Evolutionary conservation across 2,113 vertebrate genomes (phyloP).

Genomic region (Microcebus ravelobensis): DNA sequence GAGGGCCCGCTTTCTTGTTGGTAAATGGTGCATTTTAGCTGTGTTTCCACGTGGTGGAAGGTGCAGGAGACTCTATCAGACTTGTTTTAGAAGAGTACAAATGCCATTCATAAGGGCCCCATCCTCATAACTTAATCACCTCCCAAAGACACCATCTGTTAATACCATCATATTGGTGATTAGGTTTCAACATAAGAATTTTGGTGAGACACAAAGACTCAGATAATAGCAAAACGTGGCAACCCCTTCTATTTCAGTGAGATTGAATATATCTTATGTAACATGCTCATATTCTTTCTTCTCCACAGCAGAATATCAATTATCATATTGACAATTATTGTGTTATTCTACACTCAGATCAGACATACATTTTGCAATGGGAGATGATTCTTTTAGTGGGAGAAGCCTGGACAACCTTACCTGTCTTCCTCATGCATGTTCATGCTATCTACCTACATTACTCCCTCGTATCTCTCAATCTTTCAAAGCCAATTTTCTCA

Average conservation of each 20-base stretch:
- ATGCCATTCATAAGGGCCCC: background rate
- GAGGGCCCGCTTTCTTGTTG: background rate
- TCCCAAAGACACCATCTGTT: background rate
- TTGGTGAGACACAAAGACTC: too few species aligned
- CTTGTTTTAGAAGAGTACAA: background rate
- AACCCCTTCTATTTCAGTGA: background rate
- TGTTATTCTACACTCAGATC: too few species aligned
- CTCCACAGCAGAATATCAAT: background rate
- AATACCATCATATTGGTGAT: background rate
- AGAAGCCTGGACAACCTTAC: fast-evolving
- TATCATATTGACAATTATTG: background rate
- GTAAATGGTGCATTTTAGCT: background rate
- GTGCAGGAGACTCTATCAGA: background rate
- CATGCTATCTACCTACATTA: background rate
- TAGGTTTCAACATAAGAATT: background rate
- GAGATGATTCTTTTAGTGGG: background rate
- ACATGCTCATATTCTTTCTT: background rate
- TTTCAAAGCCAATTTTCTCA: background rate
- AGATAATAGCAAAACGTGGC: background rate
- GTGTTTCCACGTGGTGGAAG: background rate
- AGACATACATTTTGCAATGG: background rate
- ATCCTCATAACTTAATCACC: background rate
- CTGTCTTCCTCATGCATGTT: background rate
- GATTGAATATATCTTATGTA: background rate
- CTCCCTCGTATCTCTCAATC: background rate